Conservation (phyloP, 2,113 vertebrate species). For the Gyps fulvus region DNA sequence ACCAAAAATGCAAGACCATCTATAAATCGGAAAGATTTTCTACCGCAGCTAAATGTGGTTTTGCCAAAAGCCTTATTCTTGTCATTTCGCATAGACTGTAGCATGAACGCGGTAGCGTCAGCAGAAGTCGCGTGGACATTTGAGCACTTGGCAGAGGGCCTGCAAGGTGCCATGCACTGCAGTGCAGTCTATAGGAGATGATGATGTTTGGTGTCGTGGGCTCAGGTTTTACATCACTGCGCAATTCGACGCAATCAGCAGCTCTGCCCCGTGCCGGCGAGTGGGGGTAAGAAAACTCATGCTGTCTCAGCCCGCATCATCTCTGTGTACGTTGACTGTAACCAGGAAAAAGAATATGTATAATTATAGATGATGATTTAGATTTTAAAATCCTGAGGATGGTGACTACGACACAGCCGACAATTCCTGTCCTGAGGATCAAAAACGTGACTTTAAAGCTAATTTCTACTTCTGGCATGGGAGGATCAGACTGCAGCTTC, state of each 20-base stretch:
- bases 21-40: not conserved
- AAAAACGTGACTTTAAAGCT: not conserved
- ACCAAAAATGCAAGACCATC: not conserved
- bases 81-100: accelerated
- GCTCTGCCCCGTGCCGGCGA: not conserved
- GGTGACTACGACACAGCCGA: not conserved
- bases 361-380: constrained; percentile 6
- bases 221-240: not conserved
- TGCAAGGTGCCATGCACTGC: not conserved
- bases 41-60: accelerated
- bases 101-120: accelerated
- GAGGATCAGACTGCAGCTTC: not conserved
- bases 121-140: not conserved
- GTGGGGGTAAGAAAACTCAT: not conserved
- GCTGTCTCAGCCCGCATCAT: not conserved
- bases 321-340: not conserved
- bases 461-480: not conserved
- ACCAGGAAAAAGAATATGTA: not conserved
- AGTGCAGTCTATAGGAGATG: not conserved
- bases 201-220: not conserved
- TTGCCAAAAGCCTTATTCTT: not conserved
- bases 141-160: not conserved
- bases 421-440: not conserved
- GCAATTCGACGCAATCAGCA: not conserved
- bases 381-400: not conserved